Evolutionary conservation across 2,113 vertebrate species (phyloP), one percentile per base, ranked within the genome.

Genomic region (Carassius carassius): DNA sequence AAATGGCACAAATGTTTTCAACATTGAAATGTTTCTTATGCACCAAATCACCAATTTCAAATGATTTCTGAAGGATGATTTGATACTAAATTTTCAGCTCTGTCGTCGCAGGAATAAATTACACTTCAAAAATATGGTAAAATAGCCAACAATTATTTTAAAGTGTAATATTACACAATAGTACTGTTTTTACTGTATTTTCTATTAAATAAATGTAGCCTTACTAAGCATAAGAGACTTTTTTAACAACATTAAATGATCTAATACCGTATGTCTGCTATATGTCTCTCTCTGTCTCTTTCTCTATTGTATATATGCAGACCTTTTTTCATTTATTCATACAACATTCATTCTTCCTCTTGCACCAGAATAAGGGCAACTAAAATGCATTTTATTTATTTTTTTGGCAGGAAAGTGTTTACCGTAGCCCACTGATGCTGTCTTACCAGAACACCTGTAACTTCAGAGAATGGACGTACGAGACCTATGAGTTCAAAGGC

Each of bases 401-500:
- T 67, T 7, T 32, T 78, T 84, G 14, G 8, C 60, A 89, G 88
- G 84, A 83, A 0, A 23, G 77, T 60, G 69, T 21, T 3, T 87
- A 87, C 67, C 78, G 65, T 86, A 93, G 94, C 19, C 91, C 92
- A 19, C 85, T 91, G 12, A 89, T 88, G 1, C 92, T 90, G 47
- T 91, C 90, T 0, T 81, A 72, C 65, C 96, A 98, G 91, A 90
- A 89, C 8, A 89, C 86, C 47, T 99, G 98, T 72, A 97, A 94
- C 41, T 95, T 95, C 94, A 96, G 93, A 44, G 95, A 97, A 72
- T 90, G 97, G 87, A 87, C 92, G 35, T 96, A 98, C 0, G 94
- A 97, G 92, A 96, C 94, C 0, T 92, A 94, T 73, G 91, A 92
- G 89, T 89, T 98, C 62, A 92, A 95, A 0, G 96, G 94, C 82